Evolutionary conservation across 2,797 vertebrate species (phyloP), one percentile per base, ranked within the genome.

Genomic region (Malurus leucopterus): DNA sequence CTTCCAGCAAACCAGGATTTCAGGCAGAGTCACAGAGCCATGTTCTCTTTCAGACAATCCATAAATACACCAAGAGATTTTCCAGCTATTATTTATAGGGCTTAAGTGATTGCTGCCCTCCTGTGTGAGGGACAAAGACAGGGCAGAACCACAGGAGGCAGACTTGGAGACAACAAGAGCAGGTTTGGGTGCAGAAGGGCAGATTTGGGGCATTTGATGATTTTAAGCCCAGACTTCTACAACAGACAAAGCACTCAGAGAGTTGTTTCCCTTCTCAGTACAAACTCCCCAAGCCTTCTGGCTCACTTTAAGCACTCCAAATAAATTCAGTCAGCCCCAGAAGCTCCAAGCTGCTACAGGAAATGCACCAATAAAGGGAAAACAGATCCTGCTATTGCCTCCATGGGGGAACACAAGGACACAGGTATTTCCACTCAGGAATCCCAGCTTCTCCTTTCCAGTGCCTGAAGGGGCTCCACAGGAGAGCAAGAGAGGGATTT

Each of bases 381-480:
- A 82, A 50, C 11, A 43, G 34, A 4, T 57, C 21, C 36, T n/a
- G 2, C 27, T 27, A 15, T 10, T 18, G 22, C n/a, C 59, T 72
- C 36, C 36, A 36, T 2, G 2, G 22, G 18, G 46, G 27, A 59
- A 22, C 46, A 57, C 36, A 41, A 18, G 30, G 43, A 57, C 30
- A 64, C 30, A n/a, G 24, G 20, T 4, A 71, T 24, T 71, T 24
- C 78, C 68, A 72, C 8, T 30, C 43, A 41, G 58, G 26, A 82
- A 30, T 15, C 43, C 43, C 67, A 54, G 20, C 3, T 29, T 40
- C 2, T 3, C 9, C 47, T 8, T 70, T 0, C 0, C 67, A 70
- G 49, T 3, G 40, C 23, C 41, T 17, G 3, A 11, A 54, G 19
- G 49, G 49, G 29, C 24, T 71, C 34, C 67, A 81, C 67, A 81